phyloP scores from a whole-genome alignment of 1,140 invertebrate species.

The Drosophila lacteicornis region DNA sequence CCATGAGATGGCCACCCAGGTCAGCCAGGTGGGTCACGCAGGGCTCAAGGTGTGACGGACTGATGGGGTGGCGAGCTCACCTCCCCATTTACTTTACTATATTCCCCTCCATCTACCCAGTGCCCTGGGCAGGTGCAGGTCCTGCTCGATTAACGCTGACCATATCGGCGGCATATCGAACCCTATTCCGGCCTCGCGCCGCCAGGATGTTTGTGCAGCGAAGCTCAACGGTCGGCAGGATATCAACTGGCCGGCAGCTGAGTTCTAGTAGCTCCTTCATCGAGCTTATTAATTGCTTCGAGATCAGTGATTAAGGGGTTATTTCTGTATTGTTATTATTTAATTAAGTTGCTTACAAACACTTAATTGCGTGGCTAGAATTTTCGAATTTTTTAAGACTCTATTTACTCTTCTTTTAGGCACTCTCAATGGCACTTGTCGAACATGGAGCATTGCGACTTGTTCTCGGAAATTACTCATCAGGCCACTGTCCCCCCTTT shows the following conservation, averaged over 20 bases:
- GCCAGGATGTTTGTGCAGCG: conserved; percentile 21
- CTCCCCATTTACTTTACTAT: not conserved
- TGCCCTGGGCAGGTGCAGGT: conserved; percentile 42
- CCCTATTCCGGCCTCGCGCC: not conserved
- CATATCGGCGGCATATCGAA: conserved; percentile 21
- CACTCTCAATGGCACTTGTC: conserved; percentile 43
- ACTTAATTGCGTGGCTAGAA: not conserved
- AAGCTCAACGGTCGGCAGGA: conserved; percentile 40
- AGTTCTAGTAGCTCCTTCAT: not conserved
- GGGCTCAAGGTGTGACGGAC: conserved; percentile 16
- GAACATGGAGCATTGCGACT: conserved; percentile 43
- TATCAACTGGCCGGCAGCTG: conserved; percentile 13
- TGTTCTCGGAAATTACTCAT: conserved; percentile 79
- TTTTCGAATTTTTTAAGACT: not conserved
- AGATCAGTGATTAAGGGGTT: conserved; percentile 18
- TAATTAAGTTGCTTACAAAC: not conserved
- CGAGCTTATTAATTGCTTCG: not conserved
- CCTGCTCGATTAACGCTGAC: conserved; percentile 70
- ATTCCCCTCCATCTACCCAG: too few species aligned
- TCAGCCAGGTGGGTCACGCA: conserved; percentile 11
- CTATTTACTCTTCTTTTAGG: conserved; percentile 8
- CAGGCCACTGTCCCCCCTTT: conserved; percentile 19
- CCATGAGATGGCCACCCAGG: conserved; percentile 47
- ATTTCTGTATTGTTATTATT: not conserved
- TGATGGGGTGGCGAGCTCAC: too few species aligned